Percentiles rank a stretch among this genome's conserved stretches.
Evolutionary conservation across 2,888 invertebrate species (phyloP).

Genomic region (Dysmachus trigonus): DNA sequence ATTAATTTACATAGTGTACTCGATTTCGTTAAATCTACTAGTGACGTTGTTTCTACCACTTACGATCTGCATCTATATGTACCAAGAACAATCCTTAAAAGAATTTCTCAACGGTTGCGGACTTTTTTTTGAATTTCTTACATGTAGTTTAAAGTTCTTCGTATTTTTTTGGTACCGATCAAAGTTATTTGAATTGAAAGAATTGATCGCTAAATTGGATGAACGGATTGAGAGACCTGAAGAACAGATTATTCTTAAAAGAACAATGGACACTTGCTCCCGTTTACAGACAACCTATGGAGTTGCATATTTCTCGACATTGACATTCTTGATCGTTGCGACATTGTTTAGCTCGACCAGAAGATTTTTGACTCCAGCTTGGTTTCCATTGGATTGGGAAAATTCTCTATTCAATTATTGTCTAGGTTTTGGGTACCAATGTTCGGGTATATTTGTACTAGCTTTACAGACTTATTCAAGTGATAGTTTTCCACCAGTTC

Average conservation of each 20-base stretch:
- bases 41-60: background rate
- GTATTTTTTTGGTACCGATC: background rate
- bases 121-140: background rate
- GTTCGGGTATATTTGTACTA: background rate
- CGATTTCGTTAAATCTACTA: background rate
- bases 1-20: background rate
- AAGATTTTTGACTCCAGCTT: background rate
- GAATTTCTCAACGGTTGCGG: background rate
- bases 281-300: background rate
- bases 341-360: background rate
- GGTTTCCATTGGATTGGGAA: background rate
- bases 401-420: background rate
- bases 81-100: background rate
- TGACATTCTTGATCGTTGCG: background rate
- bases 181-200: background rate
- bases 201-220: background rate
- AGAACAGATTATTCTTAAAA: background rate
- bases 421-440: background rate
- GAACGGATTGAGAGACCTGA: background rate
- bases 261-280: background rate
- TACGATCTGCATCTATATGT: background rate
- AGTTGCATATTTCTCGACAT: background rate
- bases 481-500: background rate
- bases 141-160: background rate
- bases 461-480: background rate